These are phyloP conservation scores for Coptodon bakossiorum DNA, from an alignment of 2,113 vertebrate genomes.

Conservation along the genomic window DNA sequence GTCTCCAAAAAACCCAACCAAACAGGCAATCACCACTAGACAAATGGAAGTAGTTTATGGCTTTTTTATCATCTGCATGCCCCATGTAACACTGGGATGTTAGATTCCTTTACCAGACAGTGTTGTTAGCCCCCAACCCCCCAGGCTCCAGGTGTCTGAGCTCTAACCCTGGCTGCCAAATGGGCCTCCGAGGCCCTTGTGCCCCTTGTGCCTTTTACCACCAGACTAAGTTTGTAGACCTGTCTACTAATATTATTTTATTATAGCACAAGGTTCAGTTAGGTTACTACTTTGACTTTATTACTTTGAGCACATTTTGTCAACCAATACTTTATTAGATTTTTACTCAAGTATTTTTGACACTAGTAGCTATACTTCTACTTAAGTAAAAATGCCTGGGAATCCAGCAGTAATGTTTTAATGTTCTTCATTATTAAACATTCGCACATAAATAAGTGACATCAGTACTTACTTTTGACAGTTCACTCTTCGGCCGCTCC, in stretches of 20 bases:
- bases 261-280: accelerated
- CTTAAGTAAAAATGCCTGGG: too few relatives aligned
- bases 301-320: too few relatives aligned
- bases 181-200: accelerated
- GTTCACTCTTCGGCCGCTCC: too few relatives aligned
- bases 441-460: too few relatives aligned
- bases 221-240: accelerated
- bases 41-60: background rate
- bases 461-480: too few relatives aligned
- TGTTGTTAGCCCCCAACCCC: background rate
- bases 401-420: too few relatives aligned
- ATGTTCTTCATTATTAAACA: too few relatives aligned
- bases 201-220: background rate
- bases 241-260: background rate
- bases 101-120: background rate
- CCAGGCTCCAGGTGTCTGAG: background rate
- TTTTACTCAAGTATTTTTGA: too few relatives aligned
- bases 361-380: too few relatives aligned
- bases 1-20: too few relatives aligned
- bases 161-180: accelerated
- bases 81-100: accelerated
- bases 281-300: too few relatives aligned
- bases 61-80: accelerated
- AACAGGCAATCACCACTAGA: too few relatives aligned
- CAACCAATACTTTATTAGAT: accelerated